Base-by-base conservation (phyloP, 1,140 invertebrate species). In the Uloborus diversus region DNA sequence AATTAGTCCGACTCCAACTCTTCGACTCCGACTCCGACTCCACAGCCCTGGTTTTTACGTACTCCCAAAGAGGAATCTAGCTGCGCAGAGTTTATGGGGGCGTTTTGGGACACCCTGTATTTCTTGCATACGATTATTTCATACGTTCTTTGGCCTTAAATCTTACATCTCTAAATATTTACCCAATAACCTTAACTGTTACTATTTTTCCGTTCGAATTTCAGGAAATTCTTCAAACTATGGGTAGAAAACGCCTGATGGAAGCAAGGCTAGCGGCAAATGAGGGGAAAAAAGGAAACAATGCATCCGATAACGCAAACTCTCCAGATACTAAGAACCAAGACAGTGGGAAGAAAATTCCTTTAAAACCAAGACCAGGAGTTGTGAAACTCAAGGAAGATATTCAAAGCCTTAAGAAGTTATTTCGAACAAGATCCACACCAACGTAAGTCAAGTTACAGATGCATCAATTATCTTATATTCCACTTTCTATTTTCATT, bases 221-320 rank as follows among this genome's bases (percentile, higher is more conserved):
- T 57, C 25, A 88, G 87, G 87, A 88, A 66, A 96, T 96, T 65
- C 88, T 96, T 2, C 94, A 96, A 85, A 94, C 91, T 17, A 88
- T 96, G 2, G 95, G 95, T 0, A 89, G 93, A 28, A 96, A 95
- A 83, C 89, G 94, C 0, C 86, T 96, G n/a, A 94, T 94, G 90
- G 95, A 96, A 86, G 95, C 92, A 3, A 88, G 90, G 33, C 87
- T 86, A 57, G 84, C 88, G 20, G 81, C 79, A 0, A 76, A 56
- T 37, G 61, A 53, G n/a, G 32, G 56, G 14, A 33, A 17, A 13
- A 37, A n/a, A 14, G 47, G n/a, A 13, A 13, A 13, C 11, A 80
- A 64, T 1, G 27, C 23, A 11, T n/a, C 42, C 20, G 30, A 32
- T 42, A n/a, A n/a, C n/a, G 84, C 85, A 81, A 84, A 85, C 84